Percentiles rank a stretch among this genome's conserved stretches.
phyloP scores from a whole-genome alignment of 2,888 invertebrate species.

The Andrena trimmerana region DNA sequence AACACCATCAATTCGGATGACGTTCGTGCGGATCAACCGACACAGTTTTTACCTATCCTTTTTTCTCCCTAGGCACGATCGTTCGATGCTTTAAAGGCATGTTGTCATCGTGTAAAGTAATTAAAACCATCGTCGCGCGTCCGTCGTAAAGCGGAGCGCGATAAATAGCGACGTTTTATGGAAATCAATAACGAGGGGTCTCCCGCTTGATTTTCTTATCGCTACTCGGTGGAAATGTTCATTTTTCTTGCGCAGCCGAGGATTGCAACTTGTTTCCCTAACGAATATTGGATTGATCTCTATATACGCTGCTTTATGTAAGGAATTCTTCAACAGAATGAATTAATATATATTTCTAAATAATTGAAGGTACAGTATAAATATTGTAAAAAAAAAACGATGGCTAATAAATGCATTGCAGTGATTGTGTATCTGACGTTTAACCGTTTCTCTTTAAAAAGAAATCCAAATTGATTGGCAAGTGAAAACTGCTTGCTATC shows the following conservation, averaged over 20 bases:
- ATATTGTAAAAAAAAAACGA: too few species aligned
- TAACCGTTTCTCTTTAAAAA: neutral
- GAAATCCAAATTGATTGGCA: neutral
- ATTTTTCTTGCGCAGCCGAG: neutral
- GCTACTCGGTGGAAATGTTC: neutral
- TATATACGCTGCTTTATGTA: too few species aligned
- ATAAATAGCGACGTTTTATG: neutral
- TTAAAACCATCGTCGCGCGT: slow-evolving; percentile 6
- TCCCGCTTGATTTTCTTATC: neutral
- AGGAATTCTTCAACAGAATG: too few species aligned
- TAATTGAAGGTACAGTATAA: too few species aligned
- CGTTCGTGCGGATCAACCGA: slow-evolving; percentile 9
- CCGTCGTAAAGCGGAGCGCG: neutral
- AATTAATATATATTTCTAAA: too few species aligned
- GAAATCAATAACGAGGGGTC: neutral
- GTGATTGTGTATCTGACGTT: too few species aligned
- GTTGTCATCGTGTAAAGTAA: slow-evolving; percentile 1
- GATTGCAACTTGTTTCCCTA: neutral
- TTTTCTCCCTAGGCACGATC: neutral
- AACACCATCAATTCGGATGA: slow-evolving; percentile 11
- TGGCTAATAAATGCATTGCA: too few species aligned
- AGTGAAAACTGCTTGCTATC: neutral
- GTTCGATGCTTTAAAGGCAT: neutral
- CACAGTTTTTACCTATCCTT: neutral
- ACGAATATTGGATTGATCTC: too few species aligned